Percentiles rank a stretch among this genome's conserved stretches.
phyloP scores from a whole-genome alignment of 1,140 invertebrate genomes.

The Euglossa dilemma region DNA sequence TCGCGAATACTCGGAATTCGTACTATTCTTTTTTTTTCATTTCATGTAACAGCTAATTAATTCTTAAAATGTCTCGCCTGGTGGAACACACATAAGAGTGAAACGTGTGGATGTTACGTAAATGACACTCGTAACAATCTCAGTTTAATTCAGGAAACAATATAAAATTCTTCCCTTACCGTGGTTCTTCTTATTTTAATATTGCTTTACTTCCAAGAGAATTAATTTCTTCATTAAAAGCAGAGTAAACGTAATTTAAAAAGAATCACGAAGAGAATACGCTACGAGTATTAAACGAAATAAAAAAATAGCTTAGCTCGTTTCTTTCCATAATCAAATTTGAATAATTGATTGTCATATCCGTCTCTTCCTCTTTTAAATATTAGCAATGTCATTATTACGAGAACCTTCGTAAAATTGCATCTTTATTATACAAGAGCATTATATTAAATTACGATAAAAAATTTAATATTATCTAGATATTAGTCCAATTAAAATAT shows the following conservation, averaged over 20 bases:
- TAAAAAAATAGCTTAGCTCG: no score
- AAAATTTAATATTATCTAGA: background rate
- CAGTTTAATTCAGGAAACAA: background rate
- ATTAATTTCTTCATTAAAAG: no score
- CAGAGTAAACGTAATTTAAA: no score
- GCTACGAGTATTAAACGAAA: no score
- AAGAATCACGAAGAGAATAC: no score
- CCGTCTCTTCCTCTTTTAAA: no score
- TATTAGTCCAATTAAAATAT: background rate
- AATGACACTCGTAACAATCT: background rate
- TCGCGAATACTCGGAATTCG: no score
- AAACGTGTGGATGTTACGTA: constrained; percentile 34
- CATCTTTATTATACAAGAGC: background rate
- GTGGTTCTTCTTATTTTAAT: no score
- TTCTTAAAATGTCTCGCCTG: background rate
- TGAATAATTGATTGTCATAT: no score
- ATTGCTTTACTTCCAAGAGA: no score
- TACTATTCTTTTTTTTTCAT: background rate
- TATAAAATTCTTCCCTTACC: background rate
- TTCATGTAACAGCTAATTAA: background rate
- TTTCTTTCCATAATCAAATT: no score
- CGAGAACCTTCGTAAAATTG: background rate
- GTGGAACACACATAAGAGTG: background rate
- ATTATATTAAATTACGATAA: background rate
- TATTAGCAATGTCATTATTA: no score